These are phyloP conservation scores for Acrocephalus scirpaceus DNA, from an alignment of 2,797 vertebrate species.

Conservation along the genomic window DNA sequence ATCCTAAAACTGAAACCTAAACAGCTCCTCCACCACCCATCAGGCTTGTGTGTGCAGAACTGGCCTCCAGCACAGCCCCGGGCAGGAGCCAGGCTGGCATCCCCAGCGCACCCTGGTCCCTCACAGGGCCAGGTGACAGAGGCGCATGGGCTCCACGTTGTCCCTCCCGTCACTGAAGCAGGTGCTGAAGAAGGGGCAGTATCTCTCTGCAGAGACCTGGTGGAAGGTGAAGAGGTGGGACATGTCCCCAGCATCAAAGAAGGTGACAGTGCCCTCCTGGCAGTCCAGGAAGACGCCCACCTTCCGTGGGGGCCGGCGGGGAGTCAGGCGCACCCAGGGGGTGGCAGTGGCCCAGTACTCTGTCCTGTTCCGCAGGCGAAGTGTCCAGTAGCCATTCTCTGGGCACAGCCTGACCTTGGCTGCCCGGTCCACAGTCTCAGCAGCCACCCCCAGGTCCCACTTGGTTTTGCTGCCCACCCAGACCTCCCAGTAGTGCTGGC, in stretches of 20 bases:
- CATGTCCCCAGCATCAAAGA: conserved; percentile 84
- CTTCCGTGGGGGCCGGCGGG: conserved; percentile 50
- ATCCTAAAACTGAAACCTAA: background rate
- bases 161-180: conserved; percentile 78
- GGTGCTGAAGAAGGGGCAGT: conserved; percentile 88
- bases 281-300: conserved; percentile 85
- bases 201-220: conserved; percentile 73
- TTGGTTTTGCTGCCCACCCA: conserved; percentile 84
- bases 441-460: conserved; percentile 88
- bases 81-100: background rate
- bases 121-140: conserved; percentile 76
- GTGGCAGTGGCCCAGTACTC: conserved; percentile 83
- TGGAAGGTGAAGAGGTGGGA: conserved; percentile 82
- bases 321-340: conserved; percentile 80
- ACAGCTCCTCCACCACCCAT: background rate
- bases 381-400: conserved; percentile 84
- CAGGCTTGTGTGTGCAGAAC: background rate
- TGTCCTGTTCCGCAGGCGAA: conserved; percentile 78
- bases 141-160: conserved; percentile 79
- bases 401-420: conserved; percentile 83
- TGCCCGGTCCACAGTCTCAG: conserved; percentile 76
- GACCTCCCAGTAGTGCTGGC: conserved; percentile 88
- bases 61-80: rapidly evolving
- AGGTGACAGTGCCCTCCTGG: conserved; percentile 79
- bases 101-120: rapidly evolving